Base-by-base conservation (phyloP, 1,140 invertebrate genomes). In the Papilio aristodemus region DNA sequence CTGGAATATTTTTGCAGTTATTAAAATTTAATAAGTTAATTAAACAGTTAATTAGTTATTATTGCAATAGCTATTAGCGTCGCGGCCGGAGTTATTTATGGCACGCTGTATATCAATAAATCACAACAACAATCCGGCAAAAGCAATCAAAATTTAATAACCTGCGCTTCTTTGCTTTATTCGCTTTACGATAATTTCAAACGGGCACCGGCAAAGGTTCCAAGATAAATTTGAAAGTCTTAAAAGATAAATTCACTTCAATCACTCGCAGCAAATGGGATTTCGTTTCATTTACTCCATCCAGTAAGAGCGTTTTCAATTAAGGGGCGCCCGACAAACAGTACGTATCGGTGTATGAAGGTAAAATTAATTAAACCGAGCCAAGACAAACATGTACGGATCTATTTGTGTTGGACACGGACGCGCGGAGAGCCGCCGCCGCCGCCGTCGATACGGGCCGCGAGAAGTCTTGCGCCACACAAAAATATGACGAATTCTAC, bases 231-330 rank as follows among this genome's bases (percentile, higher is more conserved):
- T 87, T 84, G 80, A 86, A 89, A 91, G 85, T 89, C 85, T 91
- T 87, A 87, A 91, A 91, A 89, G 89, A 89, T 89, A 91, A 91
- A 89, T 89, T 89, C 85, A 79, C 84, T 87, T 89, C 85, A 91
- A 89, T 91, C 89, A 91, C 80, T 87, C 80, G 84, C 77, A 81
- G 87, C 86, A 91, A 89, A 91, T 89, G 87, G 87, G 86, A 89
- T 91, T 90, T 84, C 84, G 84, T 90, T 89, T 89, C 86, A 89
- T 91, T 89, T 91, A 89, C 87, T 86, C 79, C 83, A 81, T 86
- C 79, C 84, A 81, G 83, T 86, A 89, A 89, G 86, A 89, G 87
- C 84, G 89, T 89, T 91, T 91, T 88, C 87, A 91, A 91, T 90
- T 90, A 90, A 91, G 87, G 86, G 88, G 74, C 84, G 82, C 80